Evolutionary conservation across 2,888 invertebrate genomes (phyloP).

Genomic region (Pediacus dermestoides): DNA sequence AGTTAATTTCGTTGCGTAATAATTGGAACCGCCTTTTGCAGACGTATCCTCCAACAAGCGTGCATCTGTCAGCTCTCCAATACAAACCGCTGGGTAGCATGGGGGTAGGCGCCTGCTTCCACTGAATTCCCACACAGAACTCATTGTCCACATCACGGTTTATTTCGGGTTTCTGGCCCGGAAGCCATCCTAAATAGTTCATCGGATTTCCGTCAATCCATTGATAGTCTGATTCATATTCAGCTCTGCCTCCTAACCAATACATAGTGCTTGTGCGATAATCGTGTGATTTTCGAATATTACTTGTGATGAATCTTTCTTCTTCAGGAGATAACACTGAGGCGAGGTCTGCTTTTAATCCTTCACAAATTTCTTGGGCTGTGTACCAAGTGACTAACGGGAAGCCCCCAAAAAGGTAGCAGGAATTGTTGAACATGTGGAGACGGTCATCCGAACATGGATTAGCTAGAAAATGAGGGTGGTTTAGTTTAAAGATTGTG

Average conservation of each 20-base stretch:
- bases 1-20: conserved; percentile 47
- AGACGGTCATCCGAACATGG: conserved; percentile 70
- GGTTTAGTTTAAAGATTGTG: neutral
- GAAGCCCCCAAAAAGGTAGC: conserved; percentile 73
- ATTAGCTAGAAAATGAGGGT: conserved; percentile 51
- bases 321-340: conserved; percentile 67
- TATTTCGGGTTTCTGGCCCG: conserved; percentile 51
- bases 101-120: conserved; percentile 64
- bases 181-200: conserved; percentile 63
- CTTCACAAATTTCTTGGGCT: conserved; percentile 66
- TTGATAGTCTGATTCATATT: conserved; percentile 49
- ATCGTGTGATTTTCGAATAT: conserved; percentile 65
- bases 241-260: conserved; percentile 66
- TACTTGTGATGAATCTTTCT: conserved; percentile 65
- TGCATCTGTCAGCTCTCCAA: conserved; percentile 65
- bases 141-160: conserved; percentile 28
- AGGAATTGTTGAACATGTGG: conserved; percentile 65
- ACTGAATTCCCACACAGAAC: conserved; percentile 58
- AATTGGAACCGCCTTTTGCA: conserved; percentile 49
- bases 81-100: conserved; percentile 67
- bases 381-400: conserved; percentile 73
- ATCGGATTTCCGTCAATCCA: conserved; percentile 62
- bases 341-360: conserved; percentile 67
- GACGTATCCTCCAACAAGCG: conserved; percentile 65
- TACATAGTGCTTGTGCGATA: conserved; percentile 70